Base-by-base conservation (phyloP, 2,113 vertebrate species). In the Recurvirostra avosetta region DNA sequence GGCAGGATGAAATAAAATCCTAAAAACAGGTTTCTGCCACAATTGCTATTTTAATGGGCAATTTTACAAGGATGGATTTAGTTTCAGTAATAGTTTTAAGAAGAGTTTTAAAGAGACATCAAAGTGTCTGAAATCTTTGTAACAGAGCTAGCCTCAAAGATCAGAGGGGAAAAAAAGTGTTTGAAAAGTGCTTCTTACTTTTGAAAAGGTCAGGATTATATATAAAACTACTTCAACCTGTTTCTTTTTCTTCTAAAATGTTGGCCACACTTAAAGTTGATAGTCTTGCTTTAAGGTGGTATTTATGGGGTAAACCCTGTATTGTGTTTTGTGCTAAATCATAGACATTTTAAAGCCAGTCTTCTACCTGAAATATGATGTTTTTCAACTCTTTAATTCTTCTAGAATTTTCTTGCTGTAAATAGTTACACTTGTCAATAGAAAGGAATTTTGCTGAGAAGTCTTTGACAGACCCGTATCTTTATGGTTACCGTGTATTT, bases 51-150 rank as follows among this genome's bases (percentile, higher is more conserved):
- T 97, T 94, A 92, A 92, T 96, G 84, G 92, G 32, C 70, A 91
- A 29, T 97, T 97, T 96, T 96, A 95, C 91, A 96, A 95, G 73
- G 80, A 81, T 62, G 84, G 86, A 94, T 97, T 95, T 91, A 90
- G 88, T 96, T 97, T 96, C 92, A 96, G 32, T 89, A 91, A 84
- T 84, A 92, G 88, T 95, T 97, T 95, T 94, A 92, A 92, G 92
- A 94, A 94, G 79, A 97, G 66, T 96, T 95, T 96, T 96, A 92
- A 92, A 68, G 73, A 91, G 76, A 95, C 86, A 94, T 96, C 95
- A 97, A 94, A 97, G 94, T 93, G 81, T 91, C 86, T 91, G 73
- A 87, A 91, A 90, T 94, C 86, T 95, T 95, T 95, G 92, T 94
- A 96, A 96, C 58, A 94, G 92, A 95, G 30, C 71, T 94, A 85